Conservation (phyloP, 2,888 invertebrate species). For the Scaptodrosophila latifasciaeformis region DNA sequence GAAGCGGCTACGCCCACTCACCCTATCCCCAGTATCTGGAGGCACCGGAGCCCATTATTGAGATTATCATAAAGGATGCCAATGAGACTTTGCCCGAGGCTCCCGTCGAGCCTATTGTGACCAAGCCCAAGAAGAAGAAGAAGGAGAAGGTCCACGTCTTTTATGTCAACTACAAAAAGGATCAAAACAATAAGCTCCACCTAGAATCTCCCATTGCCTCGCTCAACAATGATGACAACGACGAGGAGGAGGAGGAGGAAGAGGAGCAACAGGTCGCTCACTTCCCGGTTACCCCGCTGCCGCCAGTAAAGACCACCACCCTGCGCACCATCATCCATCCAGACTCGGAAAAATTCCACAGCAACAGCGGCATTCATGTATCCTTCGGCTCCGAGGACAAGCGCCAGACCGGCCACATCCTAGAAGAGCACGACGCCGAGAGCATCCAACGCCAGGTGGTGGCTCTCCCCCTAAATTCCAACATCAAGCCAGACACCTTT, state of each 20-base stretch:
- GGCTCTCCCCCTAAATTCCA: conserved; percentile 72
- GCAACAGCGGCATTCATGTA: conserved; percentile 86
- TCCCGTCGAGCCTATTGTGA: conserved; percentile 74
- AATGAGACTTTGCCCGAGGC: conserved; percentile 86
- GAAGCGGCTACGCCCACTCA: conserved; percentile 60
- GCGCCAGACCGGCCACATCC: conserved; percentile 73
- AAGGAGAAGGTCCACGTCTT: conserved; percentile 93
- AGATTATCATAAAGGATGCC: conserved; percentile 93
- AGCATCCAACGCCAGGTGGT: conserved; percentile 81
- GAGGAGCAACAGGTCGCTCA: conserved; percentile 74
- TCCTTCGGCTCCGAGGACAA: conserved; percentile 84
- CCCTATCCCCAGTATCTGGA: conserved; percentile 79
- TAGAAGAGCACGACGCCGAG: conserved; percentile 78
- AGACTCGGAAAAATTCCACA: conserved; percentile 89
- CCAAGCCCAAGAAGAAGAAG: conserved; percentile 77
- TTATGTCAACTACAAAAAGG: conserved; percentile 93
- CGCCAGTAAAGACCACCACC: conserved; percentile 83
- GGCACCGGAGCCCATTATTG: conserved; percentile 92
- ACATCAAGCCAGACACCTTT: conserved; percentile 21
- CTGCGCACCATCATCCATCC: conserved; percentile 89
- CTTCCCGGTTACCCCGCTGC: conserved; percentile 77
- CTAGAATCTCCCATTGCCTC: conserved; percentile 89
- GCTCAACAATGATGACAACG: conserved; percentile 80
- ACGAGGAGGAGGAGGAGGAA: conserved; percentile 76
- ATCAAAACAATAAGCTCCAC: conserved; percentile 83